Evolutionary conservation across 2,888 invertebrate species (phyloP).

Genomic region (Metopia argyrocephala): DNA sequence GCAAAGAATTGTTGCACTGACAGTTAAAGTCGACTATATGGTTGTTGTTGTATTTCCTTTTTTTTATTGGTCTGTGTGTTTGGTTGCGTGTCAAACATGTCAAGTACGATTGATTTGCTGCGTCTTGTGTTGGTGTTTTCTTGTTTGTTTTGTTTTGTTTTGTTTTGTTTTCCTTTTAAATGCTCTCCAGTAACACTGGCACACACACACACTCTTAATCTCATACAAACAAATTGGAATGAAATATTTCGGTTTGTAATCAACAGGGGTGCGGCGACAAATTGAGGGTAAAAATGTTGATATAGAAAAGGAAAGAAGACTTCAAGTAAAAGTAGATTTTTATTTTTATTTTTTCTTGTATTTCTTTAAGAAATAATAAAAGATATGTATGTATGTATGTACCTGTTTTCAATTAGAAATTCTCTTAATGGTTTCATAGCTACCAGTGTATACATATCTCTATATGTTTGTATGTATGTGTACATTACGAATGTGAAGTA

Average conservation of each 20-base stretch:
- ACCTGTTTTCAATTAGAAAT: too few relatives aligned
- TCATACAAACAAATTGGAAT: too few relatives aligned
- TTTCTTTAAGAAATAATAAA: too few relatives aligned
- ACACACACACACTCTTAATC: neutral
- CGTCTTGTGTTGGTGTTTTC: slow-evolving; percentile 27
- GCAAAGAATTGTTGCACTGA: slow-evolving; percentile 15
- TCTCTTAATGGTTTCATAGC: too few relatives aligned
- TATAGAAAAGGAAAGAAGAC: neutral
- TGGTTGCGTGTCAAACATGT: slow-evolving; percentile 20
- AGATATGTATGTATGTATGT: too few relatives aligned
- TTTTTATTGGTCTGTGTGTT: neutral
- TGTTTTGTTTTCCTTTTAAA: neutral
- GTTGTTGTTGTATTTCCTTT: neutral
- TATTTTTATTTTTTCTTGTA: too few relatives aligned
- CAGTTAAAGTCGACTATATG: neutral
- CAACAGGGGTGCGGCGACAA: slow-evolving; percentile 68
- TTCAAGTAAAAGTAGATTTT: neutral
- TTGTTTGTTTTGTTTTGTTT: neutral
- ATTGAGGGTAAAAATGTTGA: neutral
- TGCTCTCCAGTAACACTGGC: slow-evolving; percentile 8
- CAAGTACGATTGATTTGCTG: slow-evolving; percentile 55
- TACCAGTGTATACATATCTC: neutral
- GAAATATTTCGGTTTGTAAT: too few relatives aligned
- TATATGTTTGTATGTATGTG: neutral
- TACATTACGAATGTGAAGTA: too few relatives aligned